A percentile compares a stretch with the other conserved stretches of the same genome.
phyloP scores from a whole-genome alignment of 2,888 invertebrate species.

The Dione vanillae region DNA sequence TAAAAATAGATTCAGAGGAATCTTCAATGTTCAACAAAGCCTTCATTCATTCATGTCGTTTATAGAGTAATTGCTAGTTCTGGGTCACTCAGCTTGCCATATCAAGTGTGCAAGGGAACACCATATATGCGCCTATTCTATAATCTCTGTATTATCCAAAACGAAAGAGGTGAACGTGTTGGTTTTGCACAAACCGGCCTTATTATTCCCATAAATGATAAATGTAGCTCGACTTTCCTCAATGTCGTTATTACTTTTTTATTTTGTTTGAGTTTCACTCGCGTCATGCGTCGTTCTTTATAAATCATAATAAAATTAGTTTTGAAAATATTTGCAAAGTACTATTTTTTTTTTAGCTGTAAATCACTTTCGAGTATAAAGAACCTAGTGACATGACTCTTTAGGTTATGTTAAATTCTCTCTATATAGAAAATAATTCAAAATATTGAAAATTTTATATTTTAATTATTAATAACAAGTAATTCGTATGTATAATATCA shows the following conservation, averaged over 20 bases:
- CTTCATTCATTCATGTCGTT: conserved; percentile 19
- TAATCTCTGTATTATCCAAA: conserved; percentile 53
- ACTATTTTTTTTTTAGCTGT: too few species aligned
- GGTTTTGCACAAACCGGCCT: conserved; percentile 10
- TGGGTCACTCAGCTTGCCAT: conserved; percentile 53
- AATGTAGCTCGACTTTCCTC: neutral
- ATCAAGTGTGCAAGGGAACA: conserved; percentile 51
- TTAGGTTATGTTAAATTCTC: too few species aligned
- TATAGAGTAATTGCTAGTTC: conserved; percentile 35
- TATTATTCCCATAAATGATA: conserved; percentile 19
- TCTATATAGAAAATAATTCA: too few species aligned
- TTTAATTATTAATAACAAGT: too few species aligned
- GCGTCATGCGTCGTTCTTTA: neutral
- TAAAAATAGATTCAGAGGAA: conserved; percentile 5
- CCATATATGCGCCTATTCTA: conserved; percentile 44
- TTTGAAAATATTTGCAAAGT: too few species aligned
- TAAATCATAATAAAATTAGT: too few species aligned
- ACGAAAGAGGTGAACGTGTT: conserved; percentile 41
- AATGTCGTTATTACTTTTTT: neutral
- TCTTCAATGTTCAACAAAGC: conserved; percentile 16
- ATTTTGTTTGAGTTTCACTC: neutral
- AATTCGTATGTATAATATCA: too few species aligned
- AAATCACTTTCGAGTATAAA: too few species aligned
- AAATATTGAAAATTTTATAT: too few species aligned
- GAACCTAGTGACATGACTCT: too few species aligned